A percentile compares a stretch with the other conserved stretches of the same genome.
phyloP scores from a whole-genome alignment of 2,888 invertebrate species.

The Abrostola tripartita region DNA sequence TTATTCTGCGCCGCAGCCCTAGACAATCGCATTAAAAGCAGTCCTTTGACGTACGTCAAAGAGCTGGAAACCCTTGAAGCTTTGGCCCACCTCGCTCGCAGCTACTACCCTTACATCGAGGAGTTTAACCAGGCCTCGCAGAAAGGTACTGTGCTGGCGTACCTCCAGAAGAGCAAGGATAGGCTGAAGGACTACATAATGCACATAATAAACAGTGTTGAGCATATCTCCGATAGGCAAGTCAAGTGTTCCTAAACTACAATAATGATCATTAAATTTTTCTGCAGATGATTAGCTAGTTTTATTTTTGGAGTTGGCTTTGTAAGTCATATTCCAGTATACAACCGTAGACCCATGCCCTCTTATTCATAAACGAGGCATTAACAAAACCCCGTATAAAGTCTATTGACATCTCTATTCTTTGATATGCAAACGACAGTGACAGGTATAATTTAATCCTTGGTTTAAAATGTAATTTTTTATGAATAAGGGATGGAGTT shows the following conservation, averaged over 20 bases:
- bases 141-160: slow-evolving; percentile 7
- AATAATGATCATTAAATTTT: not conserved
- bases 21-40: slow-evolving; percentile 9
- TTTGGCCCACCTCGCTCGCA: slow-evolving; percentile 14
- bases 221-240: slow-evolving; percentile 20
- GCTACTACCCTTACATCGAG: slow-evolving; percentile 11
- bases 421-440: no score
- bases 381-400: no score
- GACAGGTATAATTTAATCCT: no score
- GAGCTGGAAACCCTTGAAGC: slow-evolving; percentile 34
- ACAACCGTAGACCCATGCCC: no score
- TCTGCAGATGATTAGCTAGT: not conserved
- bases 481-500: no score
- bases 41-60: slow-evolving; percentile 7
- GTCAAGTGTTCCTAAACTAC: slow-evolving; percentile 3
- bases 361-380: no score
- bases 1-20: slow-evolving; percentile 5
- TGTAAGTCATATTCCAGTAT: no score
- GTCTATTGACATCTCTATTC: no score
- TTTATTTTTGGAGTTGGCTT: not conserved
- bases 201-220: slow-evolving; percentile 23
- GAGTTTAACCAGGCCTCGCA: slow-evolving; percentile 30
- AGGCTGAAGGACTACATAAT: slow-evolving; percentile 18
- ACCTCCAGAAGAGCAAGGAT: slow-evolving; percentile 26
- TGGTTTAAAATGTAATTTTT: no score